Evolutionary conservation across 2,113 vertebrate genomes (phyloP), one percentile per base, ranked within the genome.

Genomic region (Stercorarius parasiticus): DNA sequence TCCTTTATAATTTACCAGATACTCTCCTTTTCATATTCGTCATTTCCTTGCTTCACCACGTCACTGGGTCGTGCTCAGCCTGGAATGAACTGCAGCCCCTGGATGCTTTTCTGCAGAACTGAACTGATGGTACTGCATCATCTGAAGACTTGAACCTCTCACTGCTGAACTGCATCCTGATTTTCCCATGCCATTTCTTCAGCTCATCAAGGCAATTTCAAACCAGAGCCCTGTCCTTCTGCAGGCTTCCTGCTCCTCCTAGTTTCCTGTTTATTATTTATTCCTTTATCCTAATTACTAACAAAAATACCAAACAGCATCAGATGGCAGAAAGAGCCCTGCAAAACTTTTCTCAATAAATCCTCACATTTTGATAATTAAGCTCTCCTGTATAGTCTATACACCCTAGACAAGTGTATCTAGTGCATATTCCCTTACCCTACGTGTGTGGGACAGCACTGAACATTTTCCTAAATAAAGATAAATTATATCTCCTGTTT

Each of bases 201-300:
- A 86, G 55, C 30, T 92, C 53, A 65, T 61, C 79, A 80, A 70
- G 36, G 40, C 62, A 72, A 34, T 66, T 94, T 90, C 59, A 83
- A 95, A 77, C 4, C 79, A 88, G 64, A 94, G 22, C 12, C 34
- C 15, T 66, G 50, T 56, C 25, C 86, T 72, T 71, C 64, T 81
- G 36, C 67, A 94, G 43, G 19, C 40, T 86, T 94, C 47, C 93
- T 88, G 59, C 25, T 92, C n/a, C n/a, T 73, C 38, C 42, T 45
- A 2, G 15, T 53, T 90, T 95, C 79, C 88, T 88, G 59, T 69
- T 88, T 70, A 47, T 85, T 61, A 42, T 61, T 77, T 90, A 91
- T 83, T 90, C 45, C 18, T 66, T 92, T 62, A 36, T 70, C 27
- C 6, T 62, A 81, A 92, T 38, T 79, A 43, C 32, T 74, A 84